Percentiles rank a stretch among this genome's conserved stretches.
Evolutionary conservation across 2,797 vertebrate species (phyloP).

Genomic region (Sternotherus odoratus): DNA sequence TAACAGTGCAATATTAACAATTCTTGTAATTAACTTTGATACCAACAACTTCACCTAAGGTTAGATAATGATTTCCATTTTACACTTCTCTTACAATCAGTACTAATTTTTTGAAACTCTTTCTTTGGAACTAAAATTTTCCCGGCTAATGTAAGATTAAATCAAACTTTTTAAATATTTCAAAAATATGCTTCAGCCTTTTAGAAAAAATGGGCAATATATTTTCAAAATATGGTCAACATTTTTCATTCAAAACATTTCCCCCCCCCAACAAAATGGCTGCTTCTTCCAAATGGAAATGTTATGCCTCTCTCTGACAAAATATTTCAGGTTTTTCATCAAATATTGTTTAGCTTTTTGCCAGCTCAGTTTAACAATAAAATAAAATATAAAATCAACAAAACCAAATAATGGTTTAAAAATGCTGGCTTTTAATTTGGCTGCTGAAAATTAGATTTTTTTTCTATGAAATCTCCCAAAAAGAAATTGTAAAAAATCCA

Average conservation of each 20-base stretch:
- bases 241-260: not conserved
- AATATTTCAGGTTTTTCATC: not conserved
- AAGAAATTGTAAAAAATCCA: not conserved
- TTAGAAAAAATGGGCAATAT: not conserved
- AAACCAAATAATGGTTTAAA: not conserved
- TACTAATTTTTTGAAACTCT: not conserved
- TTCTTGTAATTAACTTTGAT: not conserved
- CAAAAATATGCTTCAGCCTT: not conserved
- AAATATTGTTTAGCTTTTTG: not conserved
- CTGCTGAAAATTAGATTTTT: not conserved
- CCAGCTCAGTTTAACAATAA: not conserved
- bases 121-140: not conserved
- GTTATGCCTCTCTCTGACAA: not conserved
- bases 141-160: not conserved
- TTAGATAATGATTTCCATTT: not conserved
- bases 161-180: not conserved
- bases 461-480: not conserved
- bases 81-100: not conserved
- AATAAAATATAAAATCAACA: not conserved
- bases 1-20: not conserved
- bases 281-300: not conserved
- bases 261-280: not conserved
- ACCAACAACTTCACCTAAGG: not conserved
- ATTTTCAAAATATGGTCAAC: not conserved
- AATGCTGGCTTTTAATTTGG: not conserved